Evolutionary conservation across 2,888 invertebrate species (phyloP).

Genomic region (Microlaimidae sp.): DNA sequence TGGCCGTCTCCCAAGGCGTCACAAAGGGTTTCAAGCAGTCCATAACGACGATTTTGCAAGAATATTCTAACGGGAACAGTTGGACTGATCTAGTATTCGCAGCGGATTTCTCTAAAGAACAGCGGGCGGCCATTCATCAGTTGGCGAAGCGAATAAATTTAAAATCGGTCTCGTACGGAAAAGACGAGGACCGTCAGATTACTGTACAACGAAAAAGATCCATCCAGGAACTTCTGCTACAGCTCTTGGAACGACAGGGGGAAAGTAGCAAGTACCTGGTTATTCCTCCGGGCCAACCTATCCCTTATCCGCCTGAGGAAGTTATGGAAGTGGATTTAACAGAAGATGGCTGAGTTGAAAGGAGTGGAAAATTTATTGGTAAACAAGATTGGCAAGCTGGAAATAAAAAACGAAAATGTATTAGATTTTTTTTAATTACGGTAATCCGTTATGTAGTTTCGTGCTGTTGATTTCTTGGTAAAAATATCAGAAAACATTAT

Average conservation of each 20-base stretch:
- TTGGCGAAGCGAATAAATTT: background rate
- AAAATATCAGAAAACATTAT: too few species aligned
- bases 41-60: conserved; percentile 2
- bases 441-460: too few species aligned
- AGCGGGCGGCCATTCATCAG: conserved; percentile 7
- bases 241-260: conserved; percentile 1
- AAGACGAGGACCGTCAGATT: conserved; percentile 6
- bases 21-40: background rate
- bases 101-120: conserved; percentile 10
- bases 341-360: too few species aligned
- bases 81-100: conserved; percentile 13
- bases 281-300: too few species aligned
- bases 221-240: background rate
- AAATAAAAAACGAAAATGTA: too few species aligned
- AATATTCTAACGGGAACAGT: conserved; percentile 2
- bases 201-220: conserved; percentile 9
- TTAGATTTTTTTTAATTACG: too few species aligned
- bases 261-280: conserved; percentile 13
- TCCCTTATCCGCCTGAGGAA: too few species aligned
- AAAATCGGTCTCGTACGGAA: conserved; percentile 8
- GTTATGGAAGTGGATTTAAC: too few species aligned
- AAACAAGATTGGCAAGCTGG: too few species aligned
- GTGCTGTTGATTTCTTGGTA: too few species aligned
- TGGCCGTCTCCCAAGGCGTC: background rate
- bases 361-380: too few species aligned